phyloP scores from a whole-genome alignment of 2,797 vertebrate genomes.

The Apogon talboti region DNA sequence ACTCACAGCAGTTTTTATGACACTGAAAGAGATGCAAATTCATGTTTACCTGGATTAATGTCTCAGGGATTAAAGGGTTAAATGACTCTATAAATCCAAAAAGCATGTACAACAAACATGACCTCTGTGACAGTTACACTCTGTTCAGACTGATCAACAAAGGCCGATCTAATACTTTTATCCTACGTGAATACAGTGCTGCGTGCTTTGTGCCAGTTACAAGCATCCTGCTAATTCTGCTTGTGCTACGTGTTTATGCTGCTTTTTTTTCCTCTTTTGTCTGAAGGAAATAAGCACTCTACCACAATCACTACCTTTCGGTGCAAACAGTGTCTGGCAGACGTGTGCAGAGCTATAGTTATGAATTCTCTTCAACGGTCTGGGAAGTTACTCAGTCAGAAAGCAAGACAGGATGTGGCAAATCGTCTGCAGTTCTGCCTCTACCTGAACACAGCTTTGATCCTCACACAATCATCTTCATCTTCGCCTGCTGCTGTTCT shows the following conservation, averaged over 20 bases:
- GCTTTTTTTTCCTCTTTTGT: constrained; percentile 1
- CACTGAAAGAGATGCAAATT: too few relatives aligned
- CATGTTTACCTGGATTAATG: too few relatives aligned
- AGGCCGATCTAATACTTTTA: constrained; percentile 5
- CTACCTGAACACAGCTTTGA: constrained; percentile 56
- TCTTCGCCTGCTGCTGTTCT: constrained; percentile 48
- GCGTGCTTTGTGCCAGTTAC: constrained; percentile 16
- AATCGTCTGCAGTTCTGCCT: constrained; percentile 30
- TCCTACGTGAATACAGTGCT: not conserved
- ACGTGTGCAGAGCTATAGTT: constrained; percentile 22
- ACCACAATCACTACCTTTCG: constrained; percentile 48
- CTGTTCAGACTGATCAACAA: not conserved
- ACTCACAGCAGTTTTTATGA: too few relatives aligned
- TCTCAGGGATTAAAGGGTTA: too few relatives aligned
- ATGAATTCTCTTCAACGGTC: constrained; percentile 32
- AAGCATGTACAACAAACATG: too few relatives aligned
- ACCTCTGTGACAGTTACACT: too few relatives aligned
- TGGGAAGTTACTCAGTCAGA: constrained; percentile 45
- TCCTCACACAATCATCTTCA: constrained; percentile 36
- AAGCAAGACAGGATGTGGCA: constrained; percentile 74
- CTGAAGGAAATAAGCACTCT: constrained; percentile 38
- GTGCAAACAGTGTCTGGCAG: constrained; percentile 35
- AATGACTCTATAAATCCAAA: too few relatives aligned
- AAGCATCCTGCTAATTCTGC: constrained; percentile 12
- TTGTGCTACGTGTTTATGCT: constrained; percentile 11